Percentiles rank a stretch among this genome's conserved stretches.
These are phyloP conservation scores for Phlogophora meticulosa DNA, from an alignment of 2,888 invertebrate genomes.

Conservation along the genomic window DNA sequence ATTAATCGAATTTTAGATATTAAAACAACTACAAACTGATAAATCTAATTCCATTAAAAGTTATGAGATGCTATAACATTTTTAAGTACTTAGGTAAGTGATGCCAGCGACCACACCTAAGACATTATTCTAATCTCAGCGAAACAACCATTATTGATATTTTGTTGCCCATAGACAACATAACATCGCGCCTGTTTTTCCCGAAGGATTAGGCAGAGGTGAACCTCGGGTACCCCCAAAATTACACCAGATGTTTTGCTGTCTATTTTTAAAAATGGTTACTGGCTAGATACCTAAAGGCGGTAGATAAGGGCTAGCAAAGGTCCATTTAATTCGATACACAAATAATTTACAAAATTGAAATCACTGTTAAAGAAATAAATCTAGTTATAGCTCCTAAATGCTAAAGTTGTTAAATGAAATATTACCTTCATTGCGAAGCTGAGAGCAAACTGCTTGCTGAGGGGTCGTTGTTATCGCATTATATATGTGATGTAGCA, in stretches of 20 bases:
- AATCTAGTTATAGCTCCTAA: not conserved
- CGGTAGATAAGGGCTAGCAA: not conserved
- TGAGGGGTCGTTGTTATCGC: slow-evolving; percentile 79
- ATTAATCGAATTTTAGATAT: not conserved
- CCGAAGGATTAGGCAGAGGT: too few relatives aligned
- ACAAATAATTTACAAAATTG: not conserved
- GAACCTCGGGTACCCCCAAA: too few relatives aligned
- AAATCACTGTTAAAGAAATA: not conserved
- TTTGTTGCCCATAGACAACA: not conserved
- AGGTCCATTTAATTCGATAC: not conserved
- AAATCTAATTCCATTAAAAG: not conserved
- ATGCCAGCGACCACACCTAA: not conserved
- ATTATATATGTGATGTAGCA: slow-evolving; percentile 83
- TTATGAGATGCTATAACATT: not conserved
- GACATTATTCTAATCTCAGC: not conserved
- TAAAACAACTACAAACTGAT: not conserved
- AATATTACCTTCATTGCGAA: slow-evolving; percentile 88
- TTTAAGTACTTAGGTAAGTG: too few relatives aligned
- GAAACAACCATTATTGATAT: not conserved
- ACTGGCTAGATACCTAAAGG: not conserved
- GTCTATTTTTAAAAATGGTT: slow-evolving; percentile 1
- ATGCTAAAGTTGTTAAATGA: slow-evolving; percentile 43
- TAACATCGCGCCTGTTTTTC: too few relatives aligned
- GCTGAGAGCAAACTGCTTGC: slow-evolving; percentile 86
- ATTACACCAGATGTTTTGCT: too few relatives aligned